phyloP scores from a whole-genome alignment of 2,888 invertebrate genomes.

The Elysia crispata region DNA sequence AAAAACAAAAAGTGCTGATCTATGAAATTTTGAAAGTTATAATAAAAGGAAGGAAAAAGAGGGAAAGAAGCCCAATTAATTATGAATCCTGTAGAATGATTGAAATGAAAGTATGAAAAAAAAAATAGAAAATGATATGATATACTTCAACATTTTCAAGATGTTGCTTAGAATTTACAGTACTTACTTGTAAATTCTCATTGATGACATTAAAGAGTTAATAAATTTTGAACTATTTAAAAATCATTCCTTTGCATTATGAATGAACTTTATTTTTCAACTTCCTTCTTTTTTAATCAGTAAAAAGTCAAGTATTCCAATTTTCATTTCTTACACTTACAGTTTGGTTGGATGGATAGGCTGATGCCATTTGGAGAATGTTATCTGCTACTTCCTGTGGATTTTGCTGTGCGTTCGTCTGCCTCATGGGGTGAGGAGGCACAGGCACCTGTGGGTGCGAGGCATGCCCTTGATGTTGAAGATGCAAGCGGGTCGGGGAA shows the following conservation, averaged over 20 bases:
- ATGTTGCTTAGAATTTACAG: not conserved
- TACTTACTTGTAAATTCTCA: too few relatives aligned
- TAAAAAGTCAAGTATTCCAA: not conserved
- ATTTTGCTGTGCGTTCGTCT: conserved; percentile 58
- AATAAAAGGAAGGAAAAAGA: too few relatives aligned
- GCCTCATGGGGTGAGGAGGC: conserved; percentile 54
- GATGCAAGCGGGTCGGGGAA: conserved; percentile 17
- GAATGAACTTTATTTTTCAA: not conserved
- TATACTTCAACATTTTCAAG: not conserved
- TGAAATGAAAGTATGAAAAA: too few relatives aligned
- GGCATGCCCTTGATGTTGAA: conserved; percentile 40
- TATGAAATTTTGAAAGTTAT: too few relatives aligned
- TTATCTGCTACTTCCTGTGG: conserved; percentile 75
- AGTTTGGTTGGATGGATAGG: conserved; percentile 67
- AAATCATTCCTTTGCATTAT: too few relatives aligned
- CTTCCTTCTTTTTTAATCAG: not conserved
- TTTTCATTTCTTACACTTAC: conserved; percentile 44
- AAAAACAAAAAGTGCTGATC: too few relatives aligned
- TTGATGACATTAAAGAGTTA: too few relatives aligned
- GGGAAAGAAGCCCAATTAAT: too few relatives aligned
- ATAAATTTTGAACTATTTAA: too few relatives aligned
- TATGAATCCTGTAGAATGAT: too few relatives aligned
- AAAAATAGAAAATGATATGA: too few relatives aligned
- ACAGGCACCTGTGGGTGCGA: conserved; percentile 40
- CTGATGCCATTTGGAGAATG: conserved; percentile 74